These are phyloP conservation scores for Camponotus vicinus DNA, from an alignment of 1,140 invertebrate genomes.

Conservation along the genomic window DNA sequence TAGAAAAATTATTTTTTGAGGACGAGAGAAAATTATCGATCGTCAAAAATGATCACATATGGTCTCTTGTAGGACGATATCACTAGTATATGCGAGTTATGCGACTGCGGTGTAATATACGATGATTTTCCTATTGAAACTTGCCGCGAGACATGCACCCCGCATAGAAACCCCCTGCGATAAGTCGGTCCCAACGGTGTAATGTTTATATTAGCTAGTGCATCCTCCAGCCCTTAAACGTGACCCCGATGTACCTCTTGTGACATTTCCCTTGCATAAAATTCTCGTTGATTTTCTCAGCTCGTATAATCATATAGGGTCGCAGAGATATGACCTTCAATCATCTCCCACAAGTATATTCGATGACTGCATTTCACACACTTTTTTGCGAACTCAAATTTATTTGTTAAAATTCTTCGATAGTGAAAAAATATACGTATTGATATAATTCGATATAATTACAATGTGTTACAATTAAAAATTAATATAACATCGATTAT, in stretches of 20 bases:
- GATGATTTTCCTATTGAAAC: conserved; percentile 78
- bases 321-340: conserved; percentile 73
- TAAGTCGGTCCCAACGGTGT: conserved; percentile 73
- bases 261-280: conserved; percentile 69
- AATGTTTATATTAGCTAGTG: conserved; percentile 84
- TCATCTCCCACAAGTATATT: conserved; percentile 27
- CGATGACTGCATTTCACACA: not conserved
- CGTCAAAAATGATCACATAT: conserved; percentile 71
- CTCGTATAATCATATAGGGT: conserved; percentile 81
- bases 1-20: not conserved
- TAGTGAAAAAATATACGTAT: not conserved
- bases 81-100: conserved; percentile 33
- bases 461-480: not conserved
- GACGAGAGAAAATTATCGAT: conserved; percentile 66
- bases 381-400: not conserved
- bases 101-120: conserved; percentile 71
- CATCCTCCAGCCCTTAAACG: conserved; percentile 72
- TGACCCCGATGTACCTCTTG: conserved; percentile 46
- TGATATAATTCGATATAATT: not conserved
- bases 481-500: not conserved
- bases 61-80: conserved; percentile 50
- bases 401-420: conserved; percentile 4
- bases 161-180: conserved; percentile 73
- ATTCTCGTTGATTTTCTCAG: conserved; percentile 77
- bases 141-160: conserved; percentile 38